A percentile compares a stretch with the other conserved stretches of the same genome.
phyloP scores from a whole-genome alignment of 1,140 invertebrate species.

The Formica exsecta region DNA sequence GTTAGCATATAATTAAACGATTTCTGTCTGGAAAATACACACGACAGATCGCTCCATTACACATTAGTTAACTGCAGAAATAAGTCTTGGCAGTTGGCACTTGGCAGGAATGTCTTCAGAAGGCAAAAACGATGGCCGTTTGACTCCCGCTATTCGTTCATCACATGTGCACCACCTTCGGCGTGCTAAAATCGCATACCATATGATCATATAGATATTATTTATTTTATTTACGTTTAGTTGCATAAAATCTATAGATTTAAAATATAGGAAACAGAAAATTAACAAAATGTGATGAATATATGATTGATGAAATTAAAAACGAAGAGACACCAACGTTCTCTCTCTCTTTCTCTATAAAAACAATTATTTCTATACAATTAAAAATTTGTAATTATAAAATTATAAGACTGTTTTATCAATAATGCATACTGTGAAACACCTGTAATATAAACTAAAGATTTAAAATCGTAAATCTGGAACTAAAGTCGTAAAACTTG shows the following conservation, averaged over 20 bases:
- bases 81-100: slow-evolving; percentile 81
- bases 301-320: background rate
- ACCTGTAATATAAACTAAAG: background rate
- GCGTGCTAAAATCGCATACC: slow-evolving; percentile 80
- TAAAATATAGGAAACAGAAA: background rate
- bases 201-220: background rate
- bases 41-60: slow-evolving; percentile 24
- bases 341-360: background rate
- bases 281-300: background rate
- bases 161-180: slow-evolving; percentile 86
- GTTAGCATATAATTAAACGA: slow-evolving; percentile 6
- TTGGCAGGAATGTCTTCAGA: slow-evolving; percentile 83
- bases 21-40: slow-evolving; percentile 40
- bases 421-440: background rate
- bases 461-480: no score
- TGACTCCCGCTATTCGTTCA: slow-evolving; percentile 74
- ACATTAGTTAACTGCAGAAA: slow-evolving; percentile 57
- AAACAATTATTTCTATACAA: background rate
- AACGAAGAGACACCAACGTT: background rate
- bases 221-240: background rate
- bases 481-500: background rate
- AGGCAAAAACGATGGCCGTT: slow-evolving; percentile 72
- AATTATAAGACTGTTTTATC: background rate
- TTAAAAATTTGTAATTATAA: background rate
- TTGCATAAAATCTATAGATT: background rate